These are phyloP conservation scores for Sylvietta virens DNA, from an alignment of 2,113 vertebrate species.

Conservation along the genomic window DNA sequence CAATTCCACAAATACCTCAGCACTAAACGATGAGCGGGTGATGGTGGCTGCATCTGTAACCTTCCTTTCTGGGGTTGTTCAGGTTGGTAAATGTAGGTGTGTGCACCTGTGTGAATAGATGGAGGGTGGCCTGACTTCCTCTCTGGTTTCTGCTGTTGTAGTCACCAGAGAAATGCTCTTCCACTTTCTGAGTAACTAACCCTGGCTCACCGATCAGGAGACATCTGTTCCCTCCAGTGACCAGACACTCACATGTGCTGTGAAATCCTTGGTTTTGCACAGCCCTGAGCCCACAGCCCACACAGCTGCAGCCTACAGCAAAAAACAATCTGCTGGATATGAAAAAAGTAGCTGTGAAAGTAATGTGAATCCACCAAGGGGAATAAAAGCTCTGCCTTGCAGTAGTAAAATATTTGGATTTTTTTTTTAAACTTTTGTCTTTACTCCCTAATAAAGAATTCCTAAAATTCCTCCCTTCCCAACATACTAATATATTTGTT, in stretches of 20 bases:
- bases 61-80: conserved; percentile 86
- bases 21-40: conserved; percentile 68
- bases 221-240: background rate
- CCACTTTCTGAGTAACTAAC: background rate
- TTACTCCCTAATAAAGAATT: background rate
- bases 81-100: conserved; percentile 71
- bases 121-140: background rate
- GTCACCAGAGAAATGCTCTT: background rate
- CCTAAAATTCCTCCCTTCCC: background rate
- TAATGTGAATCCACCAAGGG: background rate
- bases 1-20: conserved; percentile 34
- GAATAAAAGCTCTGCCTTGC: background rate
- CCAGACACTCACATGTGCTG: background rate
- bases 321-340: background rate
- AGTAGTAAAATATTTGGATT: background rate
- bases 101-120: background rate
- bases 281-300: background rate
- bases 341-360: background rate
- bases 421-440: background rate
- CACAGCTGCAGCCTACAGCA: background rate
- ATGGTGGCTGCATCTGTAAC: conserved; percentile 85
- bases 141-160: background rate
- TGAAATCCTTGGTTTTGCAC: background rate
- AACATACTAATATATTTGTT: background rate
- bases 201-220: background rate